Conservation (phyloP, 2,113 vertebrate species). For the Tympanuchus pallidicinctus region DNA sequence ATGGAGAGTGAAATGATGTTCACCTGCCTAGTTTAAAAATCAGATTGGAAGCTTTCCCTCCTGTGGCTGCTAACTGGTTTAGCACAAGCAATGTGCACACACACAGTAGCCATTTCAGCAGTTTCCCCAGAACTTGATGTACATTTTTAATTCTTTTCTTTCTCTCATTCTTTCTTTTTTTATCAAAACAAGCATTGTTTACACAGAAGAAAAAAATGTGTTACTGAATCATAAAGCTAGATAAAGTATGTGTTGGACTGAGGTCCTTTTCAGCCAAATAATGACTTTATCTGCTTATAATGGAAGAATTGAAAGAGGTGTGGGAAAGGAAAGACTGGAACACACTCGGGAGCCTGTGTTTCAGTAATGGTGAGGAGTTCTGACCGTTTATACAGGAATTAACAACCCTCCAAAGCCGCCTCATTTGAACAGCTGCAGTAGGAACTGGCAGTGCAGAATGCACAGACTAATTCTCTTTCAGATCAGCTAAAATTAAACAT, state of each 20-base stretch:
- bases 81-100: background rate
- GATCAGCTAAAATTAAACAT: slow-evolving; percentile 38
- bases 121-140: slow-evolving; percentile 17
- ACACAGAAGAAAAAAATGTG: background rate
- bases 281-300: slow-evolving; percentile 51
- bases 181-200: background rate
- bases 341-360: background rate
- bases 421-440: slow-evolving; percentile 13
- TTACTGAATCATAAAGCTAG: slow-evolving; percentile 32
- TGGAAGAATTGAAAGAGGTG: slow-evolving; percentile 40
- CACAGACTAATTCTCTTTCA: slow-evolving; percentile 3
- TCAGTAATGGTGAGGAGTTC: background rate
- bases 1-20: slow-evolving; percentile 4
- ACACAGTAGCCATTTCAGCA: slow-evolving; percentile 24
- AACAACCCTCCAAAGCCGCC: slow-evolving; percentile 30
- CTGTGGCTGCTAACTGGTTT: slow-evolving; percentile 9
- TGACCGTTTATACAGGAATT: slow-evolving; percentile 30
- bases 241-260: background rate
- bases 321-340: slow-evolving; percentile 37
- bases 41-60: background rate
- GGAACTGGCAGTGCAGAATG: background rate
- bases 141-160: background rate
- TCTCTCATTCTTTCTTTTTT: background rate
- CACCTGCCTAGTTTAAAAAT: slow-evolving; percentile 13
- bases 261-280: slow-evolving; percentile 34